Percentiles rank a stretch among this genome's conserved stretches.
Evolutionary conservation across 1,140 invertebrate species (phyloP).

Genomic region (Caenorhabditis tropicalis): DNA sequence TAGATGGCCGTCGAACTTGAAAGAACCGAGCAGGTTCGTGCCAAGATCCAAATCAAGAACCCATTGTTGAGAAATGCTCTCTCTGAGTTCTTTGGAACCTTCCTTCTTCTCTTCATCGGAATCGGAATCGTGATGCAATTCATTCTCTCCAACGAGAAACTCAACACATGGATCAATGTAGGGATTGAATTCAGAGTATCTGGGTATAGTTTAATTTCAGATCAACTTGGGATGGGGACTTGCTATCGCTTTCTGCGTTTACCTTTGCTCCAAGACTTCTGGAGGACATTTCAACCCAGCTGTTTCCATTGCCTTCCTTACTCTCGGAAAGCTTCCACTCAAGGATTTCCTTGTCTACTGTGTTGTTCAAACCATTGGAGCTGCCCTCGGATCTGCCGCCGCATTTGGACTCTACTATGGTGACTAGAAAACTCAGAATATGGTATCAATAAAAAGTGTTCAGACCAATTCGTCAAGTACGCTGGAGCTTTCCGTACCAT

Average conservation of each 20-base stretch:
- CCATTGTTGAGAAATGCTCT: conserved; percentile 51
- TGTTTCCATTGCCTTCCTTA: conserved; percentile 74
- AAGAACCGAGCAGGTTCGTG: conserved; percentile 47
- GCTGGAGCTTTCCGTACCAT: conserved; percentile 17
- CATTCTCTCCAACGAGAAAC: conserved; percentile 56
- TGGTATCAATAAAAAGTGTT: conserved; percentile 72
- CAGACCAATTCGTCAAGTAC: conserved; percentile 49
- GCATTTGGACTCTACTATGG: conserved; percentile 74
- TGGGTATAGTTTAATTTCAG: conserved; percentile 2
- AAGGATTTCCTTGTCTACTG: conserved; percentile 74
- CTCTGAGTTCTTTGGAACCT: conserved; percentile 57
- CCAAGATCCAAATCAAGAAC: conserved; percentile 56
- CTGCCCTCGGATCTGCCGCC: conserved; percentile 74
- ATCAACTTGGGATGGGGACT: conserved; percentile 61
- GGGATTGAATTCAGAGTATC: not conserved
- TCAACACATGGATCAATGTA: conserved; percentile 59
- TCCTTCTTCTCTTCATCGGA: conserved; percentile 55
- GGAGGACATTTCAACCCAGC: conserved; percentile 76
- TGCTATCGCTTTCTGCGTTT: conserved; percentile 58
- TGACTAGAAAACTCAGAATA: conserved; percentile 57
- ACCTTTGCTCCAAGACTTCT: conserved; percentile 53
- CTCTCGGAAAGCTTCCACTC: conserved; percentile 67
- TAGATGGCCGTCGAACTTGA: conserved; percentile 31
- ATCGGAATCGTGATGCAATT: conserved; percentile 58
- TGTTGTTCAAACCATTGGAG: conserved; percentile 75